A percentile compares a stretch with the other conserved stretches of the same genome.
Conservation (phyloP, 2,888 invertebrate genomes). For the Agrilus biguttatus region DNA sequence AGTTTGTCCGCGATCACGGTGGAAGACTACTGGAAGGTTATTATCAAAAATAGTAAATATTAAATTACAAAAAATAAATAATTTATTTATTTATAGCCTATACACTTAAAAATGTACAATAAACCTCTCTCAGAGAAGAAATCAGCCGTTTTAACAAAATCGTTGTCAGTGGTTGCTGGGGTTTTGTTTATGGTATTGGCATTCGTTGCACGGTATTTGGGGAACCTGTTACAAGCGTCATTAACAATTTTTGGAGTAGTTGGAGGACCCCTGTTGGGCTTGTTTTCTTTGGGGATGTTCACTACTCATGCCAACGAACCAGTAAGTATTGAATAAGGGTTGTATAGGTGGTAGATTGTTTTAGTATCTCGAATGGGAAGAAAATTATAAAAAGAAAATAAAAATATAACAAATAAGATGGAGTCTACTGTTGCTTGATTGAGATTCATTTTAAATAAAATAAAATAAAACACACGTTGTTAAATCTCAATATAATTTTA, state of each 20-base stretch:
- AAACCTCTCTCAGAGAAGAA: slow-evolving; percentile 26
- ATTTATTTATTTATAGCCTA: slow-evolving; percentile 22
- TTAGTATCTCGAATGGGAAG: too few relatives aligned
- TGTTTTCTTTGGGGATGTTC: slow-evolving; percentile 78
- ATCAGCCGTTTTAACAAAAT: slow-evolving; percentile 43
- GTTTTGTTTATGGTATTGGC: slow-evolving; percentile 64
- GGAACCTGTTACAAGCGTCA: slow-evolving; percentile 77
- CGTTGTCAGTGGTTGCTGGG: slow-evolving; percentile 60
- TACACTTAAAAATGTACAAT: slow-evolving; percentile 25
- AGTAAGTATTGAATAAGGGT: slow-evolving; percentile 26
- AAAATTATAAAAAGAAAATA: too few relatives aligned
- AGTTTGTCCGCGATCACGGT: slow-evolving; percentile 81
- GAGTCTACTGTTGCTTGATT: too few relatives aligned
- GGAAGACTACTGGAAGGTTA: slow-evolving; percentile 64
- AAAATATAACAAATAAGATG: too few relatives aligned
- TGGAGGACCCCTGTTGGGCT: slow-evolving; percentile 73
- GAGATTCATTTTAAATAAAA: too few relatives aligned
- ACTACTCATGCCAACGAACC: slow-evolving; percentile 56
- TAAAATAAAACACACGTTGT: too few relatives aligned
- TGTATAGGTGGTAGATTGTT: slow-evolving; percentile 3
- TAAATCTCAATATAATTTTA: too few relatives aligned
- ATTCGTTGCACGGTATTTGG: slow-evolving; percentile 67
- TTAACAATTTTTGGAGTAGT: slow-evolving; percentile 77
- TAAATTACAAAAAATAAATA: background rate
- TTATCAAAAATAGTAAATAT: slow-evolving; percentile 1